Evolutionary conservation across 2,888 invertebrate species (phyloP), one percentile per base, ranked within the genome.

Genomic region (Synanthedon andrenaeformis): DNA sequence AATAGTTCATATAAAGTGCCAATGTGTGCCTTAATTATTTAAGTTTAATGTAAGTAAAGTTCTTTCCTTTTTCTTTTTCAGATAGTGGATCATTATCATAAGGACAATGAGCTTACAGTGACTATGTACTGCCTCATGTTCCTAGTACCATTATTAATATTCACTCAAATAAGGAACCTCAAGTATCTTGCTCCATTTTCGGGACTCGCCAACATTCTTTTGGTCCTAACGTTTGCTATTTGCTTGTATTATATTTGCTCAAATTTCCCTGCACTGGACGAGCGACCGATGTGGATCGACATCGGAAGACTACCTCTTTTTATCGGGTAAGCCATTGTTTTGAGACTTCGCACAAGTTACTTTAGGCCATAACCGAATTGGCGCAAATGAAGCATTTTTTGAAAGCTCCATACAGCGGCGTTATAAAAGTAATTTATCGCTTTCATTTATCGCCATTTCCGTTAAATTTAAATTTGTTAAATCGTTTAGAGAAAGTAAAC

Each of bases 101-200:
- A 56, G 3, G 61, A 67, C 41, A 70, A 73, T 48, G 59, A 54
- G 0, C 69, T 86, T 42, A 67, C 59, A 17, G 63, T 65, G n/a
- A 67, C 66, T 0, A 71, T 75, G 64, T 88, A 86, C 62, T 87
- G 75, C 60, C 67, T 80, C 1, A 82, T 85, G 63, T 80, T 86
- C 58, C 58, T 84, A 42, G 66, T 79, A 0, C 88, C 87, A 0
- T 72, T 88, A 8, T 64, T 88, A 0, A 35, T 77, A 49, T 82
- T 88, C 58, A 86, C 86, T 1, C 88, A 88, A 63, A 91, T 96
- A 59, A 89, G 94, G 61, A 91, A 94, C 64, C 88, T 98, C 0
- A 94, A 93, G 69, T 92, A 91, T 67, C 81, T 98, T 56, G 95
- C 97, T 1, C 96, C 96, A 0, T 95, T 97, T 73, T 97, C 98